phyloP scores from a whole-genome alignment of 2,797 vertebrate genomes.

The Pristis pectinata region DNA sequence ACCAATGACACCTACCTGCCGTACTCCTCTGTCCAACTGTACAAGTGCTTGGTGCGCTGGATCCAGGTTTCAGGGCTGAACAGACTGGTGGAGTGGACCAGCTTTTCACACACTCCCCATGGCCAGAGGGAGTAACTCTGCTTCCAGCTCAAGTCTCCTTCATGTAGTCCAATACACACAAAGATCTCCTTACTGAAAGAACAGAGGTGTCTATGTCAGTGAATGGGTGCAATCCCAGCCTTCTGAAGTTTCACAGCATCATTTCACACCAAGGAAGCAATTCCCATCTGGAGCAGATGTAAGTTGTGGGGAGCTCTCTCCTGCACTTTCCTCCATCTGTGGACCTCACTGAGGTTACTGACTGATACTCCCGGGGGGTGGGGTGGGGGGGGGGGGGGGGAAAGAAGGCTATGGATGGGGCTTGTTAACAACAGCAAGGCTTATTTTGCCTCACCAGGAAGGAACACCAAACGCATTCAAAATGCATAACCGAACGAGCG shows the following conservation, averaged over 20 bases:
- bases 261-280: not conserved
- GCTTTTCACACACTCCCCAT: constrained; percentile 82
- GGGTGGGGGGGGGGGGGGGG: no score
- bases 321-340: not conserved
- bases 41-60: constrained; percentile 67
- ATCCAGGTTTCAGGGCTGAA: constrained; percentile 80
- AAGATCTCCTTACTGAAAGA: constrained; percentile 73
- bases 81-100: constrained; percentile 62
- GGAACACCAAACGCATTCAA: no score
- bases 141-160: constrained; percentile 84
- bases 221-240: not conserved
- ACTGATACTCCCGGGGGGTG: no score
- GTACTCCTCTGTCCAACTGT: constrained; percentile 83
- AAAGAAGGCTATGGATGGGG: no score
- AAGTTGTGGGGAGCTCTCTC: not conserved
- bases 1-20: constrained; percentile 48
- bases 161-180: constrained; percentile 84
- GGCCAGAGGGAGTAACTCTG: constrained; percentile 79
- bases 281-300: not conserved
- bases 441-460: no score
- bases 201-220: not conserved
- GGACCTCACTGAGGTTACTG: not conserved
- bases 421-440: no score
- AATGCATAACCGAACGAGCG: no score
- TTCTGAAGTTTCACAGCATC: not conserved